Percentiles rank a stretch among this genome's conserved stretches.
These are phyloP conservation scores for Falcunculus frontatus DNA, from an alignment of 2,113 vertebrate genomes.

Conservation along the genomic window DNA sequence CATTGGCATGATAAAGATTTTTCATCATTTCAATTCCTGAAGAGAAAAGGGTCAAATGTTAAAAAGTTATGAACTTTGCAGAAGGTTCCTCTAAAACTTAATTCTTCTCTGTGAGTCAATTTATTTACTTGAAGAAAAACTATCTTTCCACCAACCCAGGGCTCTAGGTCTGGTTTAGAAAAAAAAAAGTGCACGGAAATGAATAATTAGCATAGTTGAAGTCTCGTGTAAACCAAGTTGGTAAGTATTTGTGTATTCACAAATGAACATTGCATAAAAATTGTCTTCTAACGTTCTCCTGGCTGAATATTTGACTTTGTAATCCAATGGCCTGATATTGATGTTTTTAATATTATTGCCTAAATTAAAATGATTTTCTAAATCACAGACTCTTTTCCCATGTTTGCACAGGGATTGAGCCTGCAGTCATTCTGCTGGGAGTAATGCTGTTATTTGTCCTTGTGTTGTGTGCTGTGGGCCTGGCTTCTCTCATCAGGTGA, in stretches of 20 bases:
- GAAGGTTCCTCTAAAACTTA: background rate
- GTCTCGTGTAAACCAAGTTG: background rate
- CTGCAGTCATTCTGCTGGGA: slow-evolving; percentile 72
- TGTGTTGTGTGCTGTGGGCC: slow-evolving; percentile 62
- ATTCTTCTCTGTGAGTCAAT: background rate
- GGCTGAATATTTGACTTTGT: background rate
- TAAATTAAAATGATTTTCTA: background rate
- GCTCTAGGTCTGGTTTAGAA: background rate
- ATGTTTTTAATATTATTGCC: background rate
- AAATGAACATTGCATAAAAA: background rate
- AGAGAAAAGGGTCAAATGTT: background rate
- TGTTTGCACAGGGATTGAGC: slow-evolving; percentile 72
- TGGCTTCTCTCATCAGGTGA: slow-evolving; percentile 83
- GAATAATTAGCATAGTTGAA: background rate
- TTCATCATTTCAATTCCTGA: background rate
- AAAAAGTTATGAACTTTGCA: background rate
- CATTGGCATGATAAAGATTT: background rate
- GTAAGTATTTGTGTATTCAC: background rate
- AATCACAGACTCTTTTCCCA: background rate
- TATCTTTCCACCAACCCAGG: background rate
- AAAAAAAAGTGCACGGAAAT: background rate
- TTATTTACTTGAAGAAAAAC: background rate
- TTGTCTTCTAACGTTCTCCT: background rate
- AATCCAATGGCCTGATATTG: background rate
- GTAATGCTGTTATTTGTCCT: slow-evolving; percentile 69